These are phyloP conservation scores for Alsophila aescularia DNA, from an alignment of 2,888 invertebrate genomes.

Conservation along the genomic window DNA sequence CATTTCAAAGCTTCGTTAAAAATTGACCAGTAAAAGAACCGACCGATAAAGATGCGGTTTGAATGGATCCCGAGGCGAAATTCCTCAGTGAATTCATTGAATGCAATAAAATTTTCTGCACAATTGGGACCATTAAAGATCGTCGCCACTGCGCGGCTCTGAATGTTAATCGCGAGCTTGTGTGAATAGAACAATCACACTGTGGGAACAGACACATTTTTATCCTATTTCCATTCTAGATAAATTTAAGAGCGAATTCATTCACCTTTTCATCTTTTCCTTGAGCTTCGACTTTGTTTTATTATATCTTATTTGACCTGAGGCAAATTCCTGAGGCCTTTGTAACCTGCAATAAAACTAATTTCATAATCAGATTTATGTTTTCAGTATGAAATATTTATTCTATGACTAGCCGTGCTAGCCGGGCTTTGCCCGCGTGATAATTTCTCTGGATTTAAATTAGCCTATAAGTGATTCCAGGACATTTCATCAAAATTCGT, in stretches of 20 bases:
- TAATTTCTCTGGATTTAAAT: no score
- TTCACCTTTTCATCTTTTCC: background rate
- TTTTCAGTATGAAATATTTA: no score
- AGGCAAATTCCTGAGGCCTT: no score
- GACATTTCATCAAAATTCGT: no score
- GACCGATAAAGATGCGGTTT: conserved; percentile 63
- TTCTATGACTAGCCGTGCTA: no score
- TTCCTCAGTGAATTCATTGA: conserved; percentile 70
- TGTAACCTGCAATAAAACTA: no score
- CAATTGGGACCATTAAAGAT: conserved; percentile 81
- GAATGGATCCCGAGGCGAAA: conserved; percentile 59
- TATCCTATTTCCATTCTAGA: conserved; percentile 58
- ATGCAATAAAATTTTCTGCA: conserved; percentile 82
- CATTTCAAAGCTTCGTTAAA: conserved; percentile 2
- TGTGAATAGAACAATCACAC: conserved; percentile 79
- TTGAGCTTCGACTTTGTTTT: background rate
- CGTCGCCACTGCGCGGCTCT: conserved; percentile 63
- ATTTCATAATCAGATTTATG: no score
- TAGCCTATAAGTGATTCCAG: no score
- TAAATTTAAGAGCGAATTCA: conserved; percentile 41
- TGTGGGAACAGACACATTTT: conserved; percentile 64
- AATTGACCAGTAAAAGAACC: conserved; percentile 18
- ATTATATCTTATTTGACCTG: no score
- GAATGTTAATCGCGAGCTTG: conserved; percentile 78
- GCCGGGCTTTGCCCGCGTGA: no score